phyloP scores from a whole-genome alignment of 2,888 invertebrate species.

The Ctenicera cuprea region DNA sequence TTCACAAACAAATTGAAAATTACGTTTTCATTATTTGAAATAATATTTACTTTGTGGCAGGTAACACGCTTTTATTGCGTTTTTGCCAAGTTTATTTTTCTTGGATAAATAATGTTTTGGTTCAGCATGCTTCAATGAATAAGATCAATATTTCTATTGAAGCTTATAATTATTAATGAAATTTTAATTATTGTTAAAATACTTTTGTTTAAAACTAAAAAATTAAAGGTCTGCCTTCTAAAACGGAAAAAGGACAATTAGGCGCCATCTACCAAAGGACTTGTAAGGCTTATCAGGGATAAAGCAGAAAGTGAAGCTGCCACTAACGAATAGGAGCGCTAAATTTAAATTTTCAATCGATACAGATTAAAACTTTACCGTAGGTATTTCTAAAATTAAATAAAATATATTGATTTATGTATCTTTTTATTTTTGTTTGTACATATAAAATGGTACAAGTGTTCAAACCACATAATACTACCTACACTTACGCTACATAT shows the following conservation, averaged over 20 bases:
- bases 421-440: slow-evolving; percentile 27
- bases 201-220: no score
- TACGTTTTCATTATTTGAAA: slow-evolving; percentile 41
- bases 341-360: background rate
- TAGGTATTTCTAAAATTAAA: background rate
- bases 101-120: background rate
- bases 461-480: slow-evolving; percentile 39
- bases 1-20: slow-evolving; percentile 49
- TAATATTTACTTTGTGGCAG: slow-evolving; percentile 42
- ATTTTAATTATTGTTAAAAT: no score
- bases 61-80: slow-evolving; percentile 24
- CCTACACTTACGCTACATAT: slow-evolving; percentile 24
- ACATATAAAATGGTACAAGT: slow-evolving; percentile 34
- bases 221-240: background rate
- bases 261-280: slow-evolving; percentile 4
- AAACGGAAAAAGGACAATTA: background rate
- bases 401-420: background rate
- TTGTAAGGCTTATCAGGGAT: background rate
- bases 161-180: no score
- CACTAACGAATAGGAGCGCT: background rate
- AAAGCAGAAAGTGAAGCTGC: background rate
- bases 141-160: background rate
- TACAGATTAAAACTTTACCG: background rate
- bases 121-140: background rate
- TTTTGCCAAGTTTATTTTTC: slow-evolving; percentile 7